Percentiles rank a stretch among this genome's conserved stretches.
Evolutionary conservation across 2,888 invertebrate species (phyloP).

Genomic region (Drosophila fungiperda): DNA sequence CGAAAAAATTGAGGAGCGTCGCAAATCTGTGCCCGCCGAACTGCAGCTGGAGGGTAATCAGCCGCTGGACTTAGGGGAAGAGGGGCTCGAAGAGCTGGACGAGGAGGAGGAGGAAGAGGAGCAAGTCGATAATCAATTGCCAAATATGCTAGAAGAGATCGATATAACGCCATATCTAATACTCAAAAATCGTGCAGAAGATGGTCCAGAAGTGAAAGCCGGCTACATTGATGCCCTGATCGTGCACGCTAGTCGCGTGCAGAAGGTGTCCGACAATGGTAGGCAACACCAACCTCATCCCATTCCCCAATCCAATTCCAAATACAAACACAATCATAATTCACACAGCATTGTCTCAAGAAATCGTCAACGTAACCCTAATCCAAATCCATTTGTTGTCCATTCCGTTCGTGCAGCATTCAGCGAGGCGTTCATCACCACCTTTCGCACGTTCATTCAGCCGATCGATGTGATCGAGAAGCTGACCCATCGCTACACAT

Average conservation of each 20-base stretch:
- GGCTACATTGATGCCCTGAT: slow-evolving; percentile 97
- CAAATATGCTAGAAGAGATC: slow-evolving; percentile 91
- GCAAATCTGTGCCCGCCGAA: slow-evolving; percentile 1
- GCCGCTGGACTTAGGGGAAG: slow-evolving; percentile 22
- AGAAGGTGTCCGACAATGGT: slow-evolving; percentile 87
- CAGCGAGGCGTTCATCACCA: slow-evolving; percentile 97
- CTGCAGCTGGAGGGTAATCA: slow-evolving; percentile 32
- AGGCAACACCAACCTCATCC: slow-evolving; percentile 45
- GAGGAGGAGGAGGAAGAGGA: slow-evolving; percentile 42
- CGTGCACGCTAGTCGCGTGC: slow-evolving; percentile 97
- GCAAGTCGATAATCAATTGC: slow-evolving; percentile 66
- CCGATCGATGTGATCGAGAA: slow-evolving; percentile 94
- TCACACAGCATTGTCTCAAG: slow-evolving; percentile 27
- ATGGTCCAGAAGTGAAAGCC: slow-evolving; percentile 96
- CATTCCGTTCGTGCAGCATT: slow-evolving; percentile 80
- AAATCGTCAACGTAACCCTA: slow-evolving; percentile 33
- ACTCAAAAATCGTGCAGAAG: slow-evolving; percentile 92
- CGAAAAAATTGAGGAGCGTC: background rate
- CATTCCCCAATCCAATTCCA: background rate
- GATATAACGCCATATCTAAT: slow-evolving; percentile 93
- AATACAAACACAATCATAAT: slow-evolving; percentile 7
- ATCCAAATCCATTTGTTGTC: slow-evolving; percentile 42
- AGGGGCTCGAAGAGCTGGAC: background rate
- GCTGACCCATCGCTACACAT: slow-evolving; percentile 88
- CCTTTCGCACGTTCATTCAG: slow-evolving; percentile 97